Evolutionary conservation across 2,888 invertebrate species (phyloP), one percentile per base, ranked within the genome.

Genomic region (Lepidonotus clava): DNA sequence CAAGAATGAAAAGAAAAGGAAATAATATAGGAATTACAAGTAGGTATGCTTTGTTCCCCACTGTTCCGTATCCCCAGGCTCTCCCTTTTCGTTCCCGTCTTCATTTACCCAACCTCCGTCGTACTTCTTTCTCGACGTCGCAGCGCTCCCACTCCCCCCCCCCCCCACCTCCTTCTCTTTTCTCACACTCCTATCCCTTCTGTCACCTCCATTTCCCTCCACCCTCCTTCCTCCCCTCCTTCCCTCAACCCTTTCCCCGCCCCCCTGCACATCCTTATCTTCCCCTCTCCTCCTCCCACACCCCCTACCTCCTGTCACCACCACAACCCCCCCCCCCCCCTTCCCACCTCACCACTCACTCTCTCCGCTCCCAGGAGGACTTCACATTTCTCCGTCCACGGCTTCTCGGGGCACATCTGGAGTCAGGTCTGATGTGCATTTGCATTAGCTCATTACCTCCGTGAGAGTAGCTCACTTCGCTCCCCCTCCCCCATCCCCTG

Each of bases 371-470:
- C 38, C 61, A 8, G 6, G 36, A 38, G 36, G 38, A 76, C 18
- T 40, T 76, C 36, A 38, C 24, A 40, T 76, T 36, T 40, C 76
- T 76, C 38, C 38, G 2, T 11, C 36, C 76, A 36, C 40, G 46
- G 8, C 46, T 21, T 46, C 24, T 51, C 21, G 2, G 41, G 28
- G 28, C 51, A 46, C 80, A 80, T 80, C 46, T 80, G 80, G 80
- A 46, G 80, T 41, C 28, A 4, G 28, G 80, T 46, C 46, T 46
- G 80, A 46, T 51, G 80, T 80, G 80, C 51, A 80, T 80, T 46
- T 80, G 51, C 80, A 80, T 80, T 41, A 80, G 80, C 51, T 80
- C 80, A 80, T 80, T 80, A 80, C 32, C 71, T 46, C n/a, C 6
- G 66, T 24, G 6, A 66, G 14, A 8, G 14, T 24, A 66, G 8